Evolutionary conservation across 2,888 invertebrate genomes (phyloP).

Genomic region (Acrobasis suavella): DNA sequence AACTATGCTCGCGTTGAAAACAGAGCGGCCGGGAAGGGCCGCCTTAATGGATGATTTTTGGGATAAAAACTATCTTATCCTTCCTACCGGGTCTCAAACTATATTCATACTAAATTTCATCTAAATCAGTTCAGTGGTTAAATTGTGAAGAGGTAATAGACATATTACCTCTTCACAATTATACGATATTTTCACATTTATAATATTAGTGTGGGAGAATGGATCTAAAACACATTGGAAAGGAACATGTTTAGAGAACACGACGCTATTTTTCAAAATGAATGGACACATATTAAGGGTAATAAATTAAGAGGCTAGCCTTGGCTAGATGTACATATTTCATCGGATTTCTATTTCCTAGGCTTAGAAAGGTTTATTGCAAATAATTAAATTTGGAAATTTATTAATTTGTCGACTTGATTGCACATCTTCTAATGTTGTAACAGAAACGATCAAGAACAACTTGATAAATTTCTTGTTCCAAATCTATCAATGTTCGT

Average conservation of each 20-base stretch:
- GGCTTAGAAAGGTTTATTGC: constrained; percentile 12
- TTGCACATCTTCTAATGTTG: not conserved
- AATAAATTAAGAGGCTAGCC: not conserved
- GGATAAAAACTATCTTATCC: too few species aligned
- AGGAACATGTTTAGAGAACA: not conserved
- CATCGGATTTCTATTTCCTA: constrained; percentile 16
- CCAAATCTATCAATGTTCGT: too few species aligned
- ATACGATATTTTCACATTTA: too few species aligned
- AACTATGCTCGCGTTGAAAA: too few species aligned
- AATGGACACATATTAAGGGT: not conserved
- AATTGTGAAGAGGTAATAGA: too few species aligned
- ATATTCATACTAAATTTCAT: too few species aligned
- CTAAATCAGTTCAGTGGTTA: too few species aligned
- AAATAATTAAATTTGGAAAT: constrained; percentile 12
- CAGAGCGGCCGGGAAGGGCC: too few species aligned
- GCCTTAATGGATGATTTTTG: too few species aligned
- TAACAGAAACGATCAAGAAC: not conserved
- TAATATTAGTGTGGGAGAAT: too few species aligned
- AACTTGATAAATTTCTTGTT: not conserved
- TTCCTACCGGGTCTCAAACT: too few species aligned
- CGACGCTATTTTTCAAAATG: not conserved
- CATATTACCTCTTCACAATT: too few species aligned
- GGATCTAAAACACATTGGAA: not conserved
- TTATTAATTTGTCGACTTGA: not conserved
- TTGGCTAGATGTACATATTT: constrained; percentile 7